phyloP scores from a whole-genome alignment of 2,113 vertebrate species.

The Neodon shergylaensis region DNA sequence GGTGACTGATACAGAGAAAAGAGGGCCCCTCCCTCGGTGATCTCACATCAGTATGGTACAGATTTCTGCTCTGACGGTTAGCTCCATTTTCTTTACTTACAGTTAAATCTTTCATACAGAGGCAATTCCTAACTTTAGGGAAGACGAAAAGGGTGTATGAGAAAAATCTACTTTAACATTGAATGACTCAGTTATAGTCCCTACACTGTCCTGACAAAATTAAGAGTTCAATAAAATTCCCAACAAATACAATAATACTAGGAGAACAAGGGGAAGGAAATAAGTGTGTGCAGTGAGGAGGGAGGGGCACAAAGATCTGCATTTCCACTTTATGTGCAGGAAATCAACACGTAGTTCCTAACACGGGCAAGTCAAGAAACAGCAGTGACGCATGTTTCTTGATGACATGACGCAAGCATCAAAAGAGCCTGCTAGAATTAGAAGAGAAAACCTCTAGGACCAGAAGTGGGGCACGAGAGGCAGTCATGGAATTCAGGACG shows the following conservation, averaged over 20 bases:
- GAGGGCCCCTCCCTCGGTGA: neutral
- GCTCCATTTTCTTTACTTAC: neutral
- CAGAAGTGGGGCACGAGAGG: neutral
- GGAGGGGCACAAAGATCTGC: neutral
- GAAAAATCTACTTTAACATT: neutral
- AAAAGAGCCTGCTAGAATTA: conserved; percentile 4
- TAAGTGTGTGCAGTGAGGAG: neutral
- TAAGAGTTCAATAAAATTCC: conserved; percentile 17
- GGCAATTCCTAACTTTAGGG: neutral
- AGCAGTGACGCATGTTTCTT: neutral
- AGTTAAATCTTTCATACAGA: neutral
- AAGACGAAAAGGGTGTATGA: neutral
- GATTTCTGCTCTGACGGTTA: neutral
- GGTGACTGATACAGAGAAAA: neutral
- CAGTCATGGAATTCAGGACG: neutral
- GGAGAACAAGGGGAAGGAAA: neutral
- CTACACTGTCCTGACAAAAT: neutral
- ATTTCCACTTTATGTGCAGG: neutral
- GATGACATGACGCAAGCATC: neutral
- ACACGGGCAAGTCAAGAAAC: neutral
- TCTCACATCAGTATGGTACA: neutral
- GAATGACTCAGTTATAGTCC: neutral
- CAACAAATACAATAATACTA: neutral
- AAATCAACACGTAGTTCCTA: neutral
- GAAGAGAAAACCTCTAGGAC: neutral